Conservation (phyloP, 2,113 vertebrate genomes). For the Propithecus coquereli region DNA sequence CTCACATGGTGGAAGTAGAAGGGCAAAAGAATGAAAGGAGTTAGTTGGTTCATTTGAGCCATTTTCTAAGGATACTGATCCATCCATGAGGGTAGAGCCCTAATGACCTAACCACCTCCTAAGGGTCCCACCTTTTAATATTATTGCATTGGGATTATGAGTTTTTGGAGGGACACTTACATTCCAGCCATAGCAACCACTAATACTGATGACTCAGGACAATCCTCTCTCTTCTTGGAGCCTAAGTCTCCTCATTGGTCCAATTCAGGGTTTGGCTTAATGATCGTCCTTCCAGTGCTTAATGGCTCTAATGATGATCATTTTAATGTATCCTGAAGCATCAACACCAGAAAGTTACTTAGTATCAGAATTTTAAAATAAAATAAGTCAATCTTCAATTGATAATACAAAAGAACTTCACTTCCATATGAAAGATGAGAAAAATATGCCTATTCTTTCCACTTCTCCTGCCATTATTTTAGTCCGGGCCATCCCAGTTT, state of each 20-base stretch:
- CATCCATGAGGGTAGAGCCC: background rate
- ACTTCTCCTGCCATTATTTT: background rate
- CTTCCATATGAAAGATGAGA: background rate
- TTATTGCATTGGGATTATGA: background rate
- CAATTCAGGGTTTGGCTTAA: background rate
- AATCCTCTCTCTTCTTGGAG: background rate
- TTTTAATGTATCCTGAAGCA: background rate
- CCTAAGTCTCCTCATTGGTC: background rate
- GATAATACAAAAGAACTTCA: background rate
- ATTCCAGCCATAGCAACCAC: background rate
- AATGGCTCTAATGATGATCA: background rate
- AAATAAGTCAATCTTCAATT: background rate
- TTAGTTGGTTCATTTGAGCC: background rate
- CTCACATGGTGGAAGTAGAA: background rate
- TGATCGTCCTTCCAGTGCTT: background rate
- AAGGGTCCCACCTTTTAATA: background rate
- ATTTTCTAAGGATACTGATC: background rate
- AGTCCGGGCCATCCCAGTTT: background rate
- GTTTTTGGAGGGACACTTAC: background rate
- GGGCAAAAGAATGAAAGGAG: background rate
- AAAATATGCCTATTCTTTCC: background rate
- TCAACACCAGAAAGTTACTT: background rate
- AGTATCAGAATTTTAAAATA: background rate
- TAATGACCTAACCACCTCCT: background rate
- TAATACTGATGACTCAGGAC: background rate